Percentiles rank a stretch among this genome's conserved stretches.
phyloP scores from a whole-genome alignment of 2,888 invertebrate species.

The Clostera curtula region DNA sequence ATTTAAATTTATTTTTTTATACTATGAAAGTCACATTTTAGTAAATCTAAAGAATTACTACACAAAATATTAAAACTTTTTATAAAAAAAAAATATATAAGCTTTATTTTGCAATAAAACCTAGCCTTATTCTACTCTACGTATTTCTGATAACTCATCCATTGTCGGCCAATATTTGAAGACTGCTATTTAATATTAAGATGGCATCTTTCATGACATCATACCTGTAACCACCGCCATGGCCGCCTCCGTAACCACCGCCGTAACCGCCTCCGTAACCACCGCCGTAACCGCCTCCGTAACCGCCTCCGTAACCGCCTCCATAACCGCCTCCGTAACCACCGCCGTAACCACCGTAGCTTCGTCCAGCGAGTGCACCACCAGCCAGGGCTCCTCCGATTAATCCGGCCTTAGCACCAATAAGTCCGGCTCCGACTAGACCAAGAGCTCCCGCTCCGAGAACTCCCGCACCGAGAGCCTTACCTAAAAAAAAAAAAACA shows the following conservation, averaged over 20 bases:
- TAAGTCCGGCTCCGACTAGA: conserved; percentile 38
- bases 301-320: conserved; percentile 20
- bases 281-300: conserved; percentile 25
- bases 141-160: too few species aligned
- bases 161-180: too few species aligned
- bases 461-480: conserved; percentile 32
- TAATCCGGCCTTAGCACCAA: conserved; percentile 43
- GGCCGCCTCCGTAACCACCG: conserved; percentile 13
- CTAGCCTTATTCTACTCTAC: too few species aligned
- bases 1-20: too few species aligned
- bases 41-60: too few species aligned
- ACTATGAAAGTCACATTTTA: too few species aligned
- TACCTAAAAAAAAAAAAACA: too few species aligned
- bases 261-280: conserved; percentile 28
- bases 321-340: conserved; percentile 45
- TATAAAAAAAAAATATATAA: too few species aligned
- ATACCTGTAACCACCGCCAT: conserved; percentile 25
- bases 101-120: too few species aligned
- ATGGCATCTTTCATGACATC: not conserved
- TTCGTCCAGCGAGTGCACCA: conserved; percentile 29
- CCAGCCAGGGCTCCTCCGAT: conserved; percentile 52
- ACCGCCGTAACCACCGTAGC: conserved; percentile 29
- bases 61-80: too few species aligned
- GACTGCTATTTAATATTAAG: not conserved
- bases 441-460: conserved; percentile 34